Base-by-base conservation (phyloP, 2,113 vertebrate genomes). In the Crotophaga sulcirostris region DNA sequence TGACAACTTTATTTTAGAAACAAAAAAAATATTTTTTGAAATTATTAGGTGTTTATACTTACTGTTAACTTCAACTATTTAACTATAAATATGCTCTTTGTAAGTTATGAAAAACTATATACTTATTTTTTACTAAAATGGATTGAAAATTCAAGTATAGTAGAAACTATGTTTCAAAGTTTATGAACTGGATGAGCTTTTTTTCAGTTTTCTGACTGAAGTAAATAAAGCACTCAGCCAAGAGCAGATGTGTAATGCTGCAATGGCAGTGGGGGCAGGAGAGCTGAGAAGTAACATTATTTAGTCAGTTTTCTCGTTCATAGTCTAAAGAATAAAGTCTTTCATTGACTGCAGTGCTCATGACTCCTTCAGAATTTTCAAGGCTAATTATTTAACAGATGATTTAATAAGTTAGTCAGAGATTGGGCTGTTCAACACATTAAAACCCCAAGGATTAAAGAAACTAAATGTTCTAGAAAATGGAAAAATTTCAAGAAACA, bases 281-380 rank as follows among this genome's bases (percentile, higher is more conserved):
- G 42, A 90, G 52, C 56, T 91, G 77, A 87, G 89, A 84, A 95
- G 73, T 91, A 80, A 87, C 73, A 34, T 91, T 95, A 93, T 91
- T 91, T 93, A 81, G 38, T 77, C 2, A 5, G n/a, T 81, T 94
- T 96, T 81, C 81, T 89, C 0, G 1, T 84, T 96, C 66, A 45
- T 28, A 91, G 81, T 67, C 77, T 73, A 63, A 84, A 95, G 87
- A 96, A 95, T 95, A 67, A 86, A 87, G 81, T 54, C 93, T 95
- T 96, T 96, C 93, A 87, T 74, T 45, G 62, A 58, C 52, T 91
- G 64, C 45, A 77, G 70, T 58, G 47, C 34, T 87, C 80, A 70
- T 38, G 73, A 95, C 68, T 91, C 51, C 81, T 77, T 82, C 91
- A 80, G 96, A 96, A 96, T 96, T 87, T 89, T 92, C 90, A 91